Base-by-base conservation (phyloP, 2,113 vertebrate species). In the Saccopteryx bilineata region DNA sequence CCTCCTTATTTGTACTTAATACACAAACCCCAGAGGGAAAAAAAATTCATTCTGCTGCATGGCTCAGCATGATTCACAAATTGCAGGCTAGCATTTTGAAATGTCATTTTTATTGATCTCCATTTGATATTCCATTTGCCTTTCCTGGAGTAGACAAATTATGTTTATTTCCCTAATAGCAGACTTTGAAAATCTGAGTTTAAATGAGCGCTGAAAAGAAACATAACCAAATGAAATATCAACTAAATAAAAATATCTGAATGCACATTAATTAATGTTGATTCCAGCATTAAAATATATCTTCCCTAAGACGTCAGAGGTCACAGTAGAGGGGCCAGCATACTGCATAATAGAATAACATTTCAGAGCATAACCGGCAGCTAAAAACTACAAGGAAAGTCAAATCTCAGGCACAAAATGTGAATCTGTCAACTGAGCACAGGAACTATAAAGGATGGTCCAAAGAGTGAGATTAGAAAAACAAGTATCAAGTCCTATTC, bases 61-160 rank as follows among this genome's bases (percentile, higher is more conserved):
- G 80, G 89, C 95, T 96, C 95, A 95, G 95, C 92, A 50, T 54
- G 93, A 89, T 58, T 92, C 93, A 96, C 94, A 98, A 94, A 95
- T 24, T 92, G 87, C 93, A 97, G 96, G 92, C 96, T 93, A 97
- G 92, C 95, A 94, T 96, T 98, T 76, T 84, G 93, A 97, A 96
- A 97, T 98, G 96, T 97, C 97, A 98, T 95, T 97, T 97, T 97
- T 97, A 98, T 96, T 97, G 96, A 97, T 97, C 96, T 96, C 95
- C 87, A 72, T 96, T 90, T 97, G 97, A 97, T 91, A 89, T 96
- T 93, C 92, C 97, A 96, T 97, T 98, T 96, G 97, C 95, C 97
- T 97, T 97, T 96, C 93, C 81, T 84, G 66, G 92, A 96, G 96
- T 66, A 96, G 50, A 96, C 90, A 94, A 97, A 98, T 96, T 93